Percentiles rank a stretch among this genome's conserved stretches.
These are phyloP conservation scores for Reticulitermes lucifugus DNA, from an alignment of 2,888 invertebrate genomes.

Conservation along the genomic window DNA sequence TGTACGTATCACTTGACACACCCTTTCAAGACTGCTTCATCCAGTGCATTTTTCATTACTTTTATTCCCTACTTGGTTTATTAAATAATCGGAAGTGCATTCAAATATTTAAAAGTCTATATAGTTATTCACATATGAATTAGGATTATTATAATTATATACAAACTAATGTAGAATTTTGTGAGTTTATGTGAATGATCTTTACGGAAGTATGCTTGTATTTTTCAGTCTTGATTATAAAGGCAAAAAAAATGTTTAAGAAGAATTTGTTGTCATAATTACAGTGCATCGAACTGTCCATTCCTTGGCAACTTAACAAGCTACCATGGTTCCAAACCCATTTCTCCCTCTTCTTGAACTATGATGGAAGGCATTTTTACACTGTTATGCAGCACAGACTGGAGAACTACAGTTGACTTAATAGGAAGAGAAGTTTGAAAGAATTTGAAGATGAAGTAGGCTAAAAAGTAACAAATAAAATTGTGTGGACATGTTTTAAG, in stretches of 20 bases:
- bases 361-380: too few species aligned
- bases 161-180: constrained; percentile 29
- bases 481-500: too few species aligned
- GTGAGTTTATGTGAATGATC: constrained; percentile 13
- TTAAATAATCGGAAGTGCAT: background rate
- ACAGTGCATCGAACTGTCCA: background rate
- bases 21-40: constrained; percentile 32
- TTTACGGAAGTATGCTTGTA: constrained; percentile 29
- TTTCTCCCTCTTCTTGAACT: too few species aligned
- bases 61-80: constrained; percentile 7
- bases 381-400: too few species aligned
- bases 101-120: constrained; percentile 29
- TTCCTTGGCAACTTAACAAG: background rate
- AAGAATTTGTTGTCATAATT: background rate
- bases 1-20: constrained; percentile 7
- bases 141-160: constrained; percentile 24
- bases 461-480: too few species aligned
- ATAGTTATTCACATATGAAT: constrained; percentile 33
- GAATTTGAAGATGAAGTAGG: too few species aligned
- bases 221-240: constrained; percentile 50
- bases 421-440: too few species aligned
- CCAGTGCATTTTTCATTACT: background rate
- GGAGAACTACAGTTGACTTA: too few species aligned
- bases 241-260: background rate
- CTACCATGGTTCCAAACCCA: too few species aligned